These are phyloP conservation scores for Anadara kagoshimensis DNA, from an alignment of 1,140 invertebrate species.

Conservation along the genomic window DNA sequence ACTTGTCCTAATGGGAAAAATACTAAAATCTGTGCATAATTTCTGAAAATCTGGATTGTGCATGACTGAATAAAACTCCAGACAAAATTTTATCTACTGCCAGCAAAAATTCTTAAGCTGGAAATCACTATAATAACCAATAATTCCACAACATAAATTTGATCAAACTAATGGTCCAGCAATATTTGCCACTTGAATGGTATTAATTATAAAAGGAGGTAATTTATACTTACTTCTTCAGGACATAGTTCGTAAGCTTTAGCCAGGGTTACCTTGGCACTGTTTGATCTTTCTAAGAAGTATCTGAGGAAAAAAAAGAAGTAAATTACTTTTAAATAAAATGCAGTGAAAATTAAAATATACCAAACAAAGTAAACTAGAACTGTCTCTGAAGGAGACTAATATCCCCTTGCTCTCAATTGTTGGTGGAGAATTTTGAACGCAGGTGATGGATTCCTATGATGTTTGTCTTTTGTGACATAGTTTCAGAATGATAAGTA, in stretches of 20 bases:
- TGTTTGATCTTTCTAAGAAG: conserved; percentile 94
- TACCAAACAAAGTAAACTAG: no score
- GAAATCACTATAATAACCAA: not conserved
- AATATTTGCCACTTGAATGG: not conserved
- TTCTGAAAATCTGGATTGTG: not conserved
- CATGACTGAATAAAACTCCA: not conserved
- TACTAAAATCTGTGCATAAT: not conserved
- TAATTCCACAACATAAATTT: no score
- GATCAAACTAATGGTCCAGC: no score
- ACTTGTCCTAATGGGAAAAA: not conserved
- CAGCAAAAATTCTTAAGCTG: not conserved
- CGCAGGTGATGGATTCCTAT: no score
- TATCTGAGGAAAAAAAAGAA: conserved; percentile 76
- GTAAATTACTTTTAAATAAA: not conserved
- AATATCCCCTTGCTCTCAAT: no score
- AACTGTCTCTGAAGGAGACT: no score
- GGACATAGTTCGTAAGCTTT: conserved; percentile 85
- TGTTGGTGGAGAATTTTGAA: no score
- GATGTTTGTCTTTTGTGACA: no score
- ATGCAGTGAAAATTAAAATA: no score
- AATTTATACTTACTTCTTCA: conserved; percentile 79
- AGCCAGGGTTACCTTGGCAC: conserved; percentile 91
- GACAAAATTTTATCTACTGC: not conserved
- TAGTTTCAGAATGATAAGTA: no score
- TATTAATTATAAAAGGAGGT: not conserved